Base-by-base conservation (phyloP, 2,113 vertebrate species). In the Syngnathoides biaculeatus region DNA sequence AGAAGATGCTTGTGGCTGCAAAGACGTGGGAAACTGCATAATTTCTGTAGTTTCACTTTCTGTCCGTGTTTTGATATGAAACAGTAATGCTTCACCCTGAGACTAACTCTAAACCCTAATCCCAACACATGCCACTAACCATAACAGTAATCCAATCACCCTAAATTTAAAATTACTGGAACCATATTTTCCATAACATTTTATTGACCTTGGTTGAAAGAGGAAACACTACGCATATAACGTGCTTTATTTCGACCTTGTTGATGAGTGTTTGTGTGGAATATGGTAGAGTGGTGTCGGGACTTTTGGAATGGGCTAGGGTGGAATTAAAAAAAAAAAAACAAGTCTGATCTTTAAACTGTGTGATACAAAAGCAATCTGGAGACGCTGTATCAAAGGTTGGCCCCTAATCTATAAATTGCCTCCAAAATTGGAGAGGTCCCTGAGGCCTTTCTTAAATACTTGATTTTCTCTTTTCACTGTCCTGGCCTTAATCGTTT, bases 401-500 rank as follows among this genome's bases (percentile, higher is more conserved):
- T 27, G 24, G 53, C 26, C 53, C 24, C 24, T 56, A 56, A 56
- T 56, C 53, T 56, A 57, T 27, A 57, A 57, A 57, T 30, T 57
- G 55, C 26, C 55, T 57, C 1, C 27, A 26, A 30, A 57, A 57
- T 17, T 26, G 17, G 12, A 43, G 17, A 14, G 40, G 40, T 58
- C 27, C 15, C 20, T n/a, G 22, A 15, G 9, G 58, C 35, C 9
- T 35, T 58, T 58, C 64, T 59, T 50, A 13, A 15, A 35, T 67
- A 27, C 13, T 61, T 55, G 0, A 60, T 60, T 55, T 17, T 56
- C 61, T 53, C 64, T 40, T 72, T 58, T 57, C 27, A n/a, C 57
- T 19, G 22, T 43, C 26, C 50, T 27, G 27, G 22, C 73, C 20
- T 15, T 8, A 43, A 26, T 38, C 22, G 35, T 75, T 64, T 52